Evolutionary conservation across 2,888 invertebrate species (phyloP).

Genomic region (Caenorhabditis wallacei): DNA sequence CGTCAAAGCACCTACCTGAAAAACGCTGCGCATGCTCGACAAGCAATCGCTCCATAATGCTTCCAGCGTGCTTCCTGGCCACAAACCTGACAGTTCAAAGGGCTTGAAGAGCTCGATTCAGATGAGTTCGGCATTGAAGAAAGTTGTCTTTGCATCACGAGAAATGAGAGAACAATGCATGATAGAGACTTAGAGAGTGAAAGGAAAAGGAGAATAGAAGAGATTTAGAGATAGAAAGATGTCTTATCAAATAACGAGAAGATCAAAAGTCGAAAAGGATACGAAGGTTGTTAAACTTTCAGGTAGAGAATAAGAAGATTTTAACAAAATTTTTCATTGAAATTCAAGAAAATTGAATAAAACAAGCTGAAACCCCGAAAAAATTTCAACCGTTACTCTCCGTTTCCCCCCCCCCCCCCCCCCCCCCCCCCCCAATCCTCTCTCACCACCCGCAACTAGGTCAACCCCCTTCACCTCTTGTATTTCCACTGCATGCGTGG

Average conservation of each 20-base stretch:
- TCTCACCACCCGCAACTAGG: background rate
- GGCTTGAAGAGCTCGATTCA: background rate
- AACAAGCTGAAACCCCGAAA: background rate
- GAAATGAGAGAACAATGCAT: background rate
- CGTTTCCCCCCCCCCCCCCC: background rate
- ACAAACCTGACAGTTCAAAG: slow-evolving; percentile 49
- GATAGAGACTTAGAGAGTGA: slow-evolving; percentile 1
- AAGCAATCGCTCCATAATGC: slow-evolving; percentile 44
- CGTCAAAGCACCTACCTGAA: slow-evolving; percentile 63
- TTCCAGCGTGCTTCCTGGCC: slow-evolving; percentile 56
- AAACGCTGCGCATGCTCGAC: slow-evolving; percentile 65
- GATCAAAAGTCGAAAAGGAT: background rate
- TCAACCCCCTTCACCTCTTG: background rate
- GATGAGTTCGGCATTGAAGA: too few species aligned
- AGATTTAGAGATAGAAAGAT: background rate
- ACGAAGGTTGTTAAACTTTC: too few species aligned
- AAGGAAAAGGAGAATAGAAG: background rate
- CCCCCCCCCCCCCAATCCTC: background rate
- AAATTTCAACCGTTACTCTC: background rate
- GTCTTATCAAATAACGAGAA: background rate
- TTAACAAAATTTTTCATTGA: too few species aligned
- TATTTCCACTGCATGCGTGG: slow-evolving; percentile 40
- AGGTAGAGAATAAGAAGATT: too few species aligned
- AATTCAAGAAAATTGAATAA: too few species aligned
- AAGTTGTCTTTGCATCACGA: slow-evolving; percentile 15